Conservation (phyloP, 1,140 invertebrate genomes). For the Calephelis nemesis region DNA sequence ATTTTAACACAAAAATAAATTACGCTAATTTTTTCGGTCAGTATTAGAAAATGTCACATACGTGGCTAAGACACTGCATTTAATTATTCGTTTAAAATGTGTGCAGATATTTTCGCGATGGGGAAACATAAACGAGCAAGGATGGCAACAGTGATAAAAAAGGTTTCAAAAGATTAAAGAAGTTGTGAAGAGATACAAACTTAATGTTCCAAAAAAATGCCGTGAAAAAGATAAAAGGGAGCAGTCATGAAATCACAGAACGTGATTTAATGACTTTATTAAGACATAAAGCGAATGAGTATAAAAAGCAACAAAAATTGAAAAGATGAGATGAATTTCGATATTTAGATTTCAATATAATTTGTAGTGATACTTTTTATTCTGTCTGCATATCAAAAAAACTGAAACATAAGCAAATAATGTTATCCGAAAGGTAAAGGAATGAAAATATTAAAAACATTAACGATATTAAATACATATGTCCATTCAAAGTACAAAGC, state of each 20-base stretch:
- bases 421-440: conserved; percentile 33
- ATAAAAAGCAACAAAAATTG: not conserved
- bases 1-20: no score
- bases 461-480: conserved; percentile 36
- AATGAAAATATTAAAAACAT: conserved; percentile 33
- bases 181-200: not conserved
- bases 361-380: not conserved
- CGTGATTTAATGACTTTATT: not conserved
- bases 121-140: not conserved
- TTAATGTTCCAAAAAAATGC: not conserved
- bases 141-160: not conserved
- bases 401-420: not conserved
- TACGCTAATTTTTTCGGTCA: no score
- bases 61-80: not conserved
- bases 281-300: not conserved
- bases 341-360: not conserved
- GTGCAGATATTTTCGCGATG: not conserved
- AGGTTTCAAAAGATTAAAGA: not conserved
- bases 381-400: not conserved
- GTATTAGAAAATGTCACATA: not conserved
- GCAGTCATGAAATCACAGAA: not conserved
- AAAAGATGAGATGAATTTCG: not conserved
- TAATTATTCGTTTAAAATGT: not conserved
- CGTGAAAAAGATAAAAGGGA: not conserved
- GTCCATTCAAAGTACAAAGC: conserved; percentile 31